A percentile compares a stretch with the other conserved stretches of the same genome.
Conservation (phyloP, 53 echinoderm and acorn worm genomes). For the Arbacia lixula region DNA sequence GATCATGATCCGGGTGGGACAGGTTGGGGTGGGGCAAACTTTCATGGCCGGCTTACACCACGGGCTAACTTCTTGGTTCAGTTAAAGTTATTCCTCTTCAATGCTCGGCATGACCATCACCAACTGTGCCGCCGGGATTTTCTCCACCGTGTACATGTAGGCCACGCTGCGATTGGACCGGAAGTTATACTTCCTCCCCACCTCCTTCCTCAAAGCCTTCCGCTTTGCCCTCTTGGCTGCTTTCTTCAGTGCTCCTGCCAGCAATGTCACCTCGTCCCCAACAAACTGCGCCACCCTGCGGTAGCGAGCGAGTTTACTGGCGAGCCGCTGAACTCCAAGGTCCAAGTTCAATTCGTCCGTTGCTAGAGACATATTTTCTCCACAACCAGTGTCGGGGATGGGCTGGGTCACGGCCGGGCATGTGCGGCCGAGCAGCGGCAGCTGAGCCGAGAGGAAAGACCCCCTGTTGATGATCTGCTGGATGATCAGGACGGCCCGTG, state of each 20-base stretch:
- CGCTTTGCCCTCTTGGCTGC: not conserved
- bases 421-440: not conserved
- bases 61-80: too few relatives aligned
- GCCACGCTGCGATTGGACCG: not conserved
- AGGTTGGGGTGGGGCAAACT: too few relatives aligned
- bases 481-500: not conserved
- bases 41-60: too few relatives aligned
- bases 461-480: slow-evolving; percentile 22
- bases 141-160: slow-evolving; percentile 1
- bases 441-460: slow-evolving; percentile 1
- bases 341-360: too few relatives aligned
- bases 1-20: too few relatives aligned
- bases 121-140: not conserved
- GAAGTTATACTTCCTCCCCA: slow-evolving; percentile 1
- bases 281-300: not conserved
- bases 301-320: not conserved
- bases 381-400: too few relatives aligned
- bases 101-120: slow-evolving; percentile 9
- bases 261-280: not conserved
- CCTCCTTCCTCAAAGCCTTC: not conserved
- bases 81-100: too few relatives aligned
- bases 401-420: not conserved
- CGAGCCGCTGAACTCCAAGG: not conserved
- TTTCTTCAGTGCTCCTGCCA: slow-evolving; percentile 4
- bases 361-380: too few relatives aligned